Evolutionary conservation across 2,888 invertebrate genomes (phyloP), one percentile per base, ranked within the genome.

Genomic region (Bhutanitis thaidina): DNA sequence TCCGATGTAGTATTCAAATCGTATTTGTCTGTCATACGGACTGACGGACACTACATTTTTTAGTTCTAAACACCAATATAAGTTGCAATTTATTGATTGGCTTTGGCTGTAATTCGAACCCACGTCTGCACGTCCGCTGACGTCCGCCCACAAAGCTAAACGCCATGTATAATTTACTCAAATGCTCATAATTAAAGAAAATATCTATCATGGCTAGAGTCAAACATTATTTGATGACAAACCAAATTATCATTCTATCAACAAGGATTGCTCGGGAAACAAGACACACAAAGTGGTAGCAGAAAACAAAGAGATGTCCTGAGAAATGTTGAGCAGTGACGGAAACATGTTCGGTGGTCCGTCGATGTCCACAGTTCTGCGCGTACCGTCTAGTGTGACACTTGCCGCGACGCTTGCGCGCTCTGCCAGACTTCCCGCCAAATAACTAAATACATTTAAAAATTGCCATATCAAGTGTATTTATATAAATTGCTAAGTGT

Each of bases 351-450:
- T 3, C 20, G 5, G 25, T 39, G 15, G 35, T 49, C 25, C 32
- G 47, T 38, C 38, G 43, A 45, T 47, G 50, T 40, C n/a, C 43
- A 36, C 41, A 60, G 61, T 63, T 54, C 52, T 48, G 61, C 52
- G 56, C 58, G 55, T 53, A 56, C 52, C 54, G 60, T 43, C 54
- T 55, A 47, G 45, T 46, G 55, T 20, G 57, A 45, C 64, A 60
- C 55, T 58, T 46, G 59, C 54, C 55, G 54, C 54, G 53, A 15
- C 52, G 52, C 46, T 40, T 56, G 62, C 58, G 62, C 65, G 59
- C 58, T 47, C 43, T 51, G 49, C 58, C 50, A 53, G 39, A 57
- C 55, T 70, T 71, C 64, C 72, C 76, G 74, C 74, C 71, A 64
- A 62, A 40, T 29, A 39, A 51, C 40, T 38, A 35, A 53, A 54